phyloP scores from a whole-genome alignment of 1,140 invertebrate species.

The Druon quercuslanigerum region DNA sequence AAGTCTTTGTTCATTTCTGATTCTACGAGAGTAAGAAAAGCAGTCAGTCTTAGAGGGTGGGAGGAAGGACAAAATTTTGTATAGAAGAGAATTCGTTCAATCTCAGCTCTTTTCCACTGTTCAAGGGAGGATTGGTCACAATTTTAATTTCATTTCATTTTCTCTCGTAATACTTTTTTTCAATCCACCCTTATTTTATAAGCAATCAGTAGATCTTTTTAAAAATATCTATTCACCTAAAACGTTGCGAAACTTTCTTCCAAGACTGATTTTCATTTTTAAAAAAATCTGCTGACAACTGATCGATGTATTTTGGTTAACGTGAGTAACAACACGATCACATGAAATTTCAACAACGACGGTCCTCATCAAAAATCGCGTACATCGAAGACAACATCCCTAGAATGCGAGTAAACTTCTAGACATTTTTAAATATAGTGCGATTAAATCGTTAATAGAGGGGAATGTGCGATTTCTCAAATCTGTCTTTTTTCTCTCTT shows the following conservation, averaged over 20 bases:
- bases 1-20: constrained; percentile 35
- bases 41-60: constrained; percentile 60
- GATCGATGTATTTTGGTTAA: neutral
- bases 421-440: neutral
- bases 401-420: constrained; percentile 7
- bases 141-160: too few species aligned
- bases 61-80: constrained; percentile 38
- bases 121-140: neutral
- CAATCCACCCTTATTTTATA: too few species aligned
- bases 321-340: neutral
- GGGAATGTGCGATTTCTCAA: constrained; percentile 1
- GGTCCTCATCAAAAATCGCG: constrained; percentile 12
- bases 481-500: constrained; percentile 23
- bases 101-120: neutral
- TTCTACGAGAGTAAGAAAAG: constrained; percentile 45
- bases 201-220: too few species aligned
- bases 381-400: constrained; percentile 19
- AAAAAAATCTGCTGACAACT: neutral
- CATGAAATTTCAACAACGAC: constrained; percentile 23
- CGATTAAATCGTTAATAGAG: neutral
- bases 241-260: too few species aligned
- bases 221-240: too few species aligned
- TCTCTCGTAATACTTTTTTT: too few species aligned
- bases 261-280: neutral
- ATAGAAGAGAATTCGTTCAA: neutral